Conservation (phyloP, 2,797 vertebrate species). For the Anguilla megastoma region DNA sequence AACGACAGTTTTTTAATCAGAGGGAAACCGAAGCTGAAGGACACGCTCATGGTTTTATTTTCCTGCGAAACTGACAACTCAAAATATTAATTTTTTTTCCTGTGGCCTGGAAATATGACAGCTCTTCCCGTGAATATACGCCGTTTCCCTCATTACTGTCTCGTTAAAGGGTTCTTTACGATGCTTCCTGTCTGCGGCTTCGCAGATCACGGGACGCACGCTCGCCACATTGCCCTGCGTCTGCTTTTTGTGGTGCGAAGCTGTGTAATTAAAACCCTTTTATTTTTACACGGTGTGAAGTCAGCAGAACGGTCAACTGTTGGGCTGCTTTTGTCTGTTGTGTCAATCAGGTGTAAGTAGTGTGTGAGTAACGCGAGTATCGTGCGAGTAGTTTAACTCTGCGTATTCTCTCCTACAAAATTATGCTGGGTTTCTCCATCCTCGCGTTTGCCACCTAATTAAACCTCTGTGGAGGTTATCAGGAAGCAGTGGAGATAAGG, state of each 20-base stretch:
- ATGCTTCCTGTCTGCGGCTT: background rate
- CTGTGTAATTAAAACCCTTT: background rate
- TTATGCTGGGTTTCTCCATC: background rate
- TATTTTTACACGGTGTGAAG: background rate
- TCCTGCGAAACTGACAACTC: background rate
- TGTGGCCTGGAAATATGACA: background rate
- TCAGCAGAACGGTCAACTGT: background rate
- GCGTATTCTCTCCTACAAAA: background rate
- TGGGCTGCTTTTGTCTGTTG: background rate
- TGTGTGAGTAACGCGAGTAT: too few relatives aligned
- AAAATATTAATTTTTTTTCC: background rate
- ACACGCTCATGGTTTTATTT: constrained; percentile 32
- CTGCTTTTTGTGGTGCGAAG: background rate
- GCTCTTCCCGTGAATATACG: background rate
- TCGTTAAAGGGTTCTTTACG: constrained; percentile 3
- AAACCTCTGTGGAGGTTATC: background rate
- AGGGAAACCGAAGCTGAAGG: constrained; percentile 35
- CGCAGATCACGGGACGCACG: background rate
- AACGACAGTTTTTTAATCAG: constrained; percentile 32
- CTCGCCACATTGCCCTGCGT: too few relatives aligned
- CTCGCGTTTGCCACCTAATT: background rate
- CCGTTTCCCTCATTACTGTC: background rate
- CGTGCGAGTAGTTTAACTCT: background rate
- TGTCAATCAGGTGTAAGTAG: background rate
- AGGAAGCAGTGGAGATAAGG: background rate